A percentile compares a stretch with the other conserved stretches of the same genome.
phyloP scores from a whole-genome alignment of 2,113 vertebrate species.

The Aegypius monachus region DNA sequence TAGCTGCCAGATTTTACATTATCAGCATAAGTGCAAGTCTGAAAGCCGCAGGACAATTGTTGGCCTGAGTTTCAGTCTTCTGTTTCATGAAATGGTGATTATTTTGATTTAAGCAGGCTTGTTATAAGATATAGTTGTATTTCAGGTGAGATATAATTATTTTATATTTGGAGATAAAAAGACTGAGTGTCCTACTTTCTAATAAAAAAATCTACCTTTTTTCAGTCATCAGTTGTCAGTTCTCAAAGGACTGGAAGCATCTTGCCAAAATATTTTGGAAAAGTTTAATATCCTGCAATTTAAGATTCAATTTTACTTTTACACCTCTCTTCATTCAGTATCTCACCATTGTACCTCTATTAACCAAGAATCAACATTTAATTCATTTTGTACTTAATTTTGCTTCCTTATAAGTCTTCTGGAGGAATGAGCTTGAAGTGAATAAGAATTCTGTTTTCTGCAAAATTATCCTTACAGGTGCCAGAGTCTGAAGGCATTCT shows the following conservation, averaged over 20 bases:
- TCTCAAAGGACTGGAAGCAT: background rate
- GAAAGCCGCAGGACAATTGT: background rate
- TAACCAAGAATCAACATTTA: background rate
- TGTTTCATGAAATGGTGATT: background rate
- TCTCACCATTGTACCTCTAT: background rate
- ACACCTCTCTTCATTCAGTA: background rate
- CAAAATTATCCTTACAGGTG: background rate
- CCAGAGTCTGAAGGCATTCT: background rate
- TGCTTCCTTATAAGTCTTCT: background rate
- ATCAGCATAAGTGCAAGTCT: background rate
- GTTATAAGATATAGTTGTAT: background rate
- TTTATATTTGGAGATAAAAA: background rate
- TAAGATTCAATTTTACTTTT: background rate
- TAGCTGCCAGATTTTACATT: background rate
- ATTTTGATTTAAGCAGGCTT: background rate
- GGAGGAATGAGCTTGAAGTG: background rate
- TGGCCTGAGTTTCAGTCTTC: background rate
- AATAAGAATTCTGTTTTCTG: background rate
- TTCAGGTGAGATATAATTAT: background rate
- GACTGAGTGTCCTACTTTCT: background rate
- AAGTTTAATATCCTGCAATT: background rate
- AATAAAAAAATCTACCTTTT: background rate
- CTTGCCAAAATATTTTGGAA: background rate
- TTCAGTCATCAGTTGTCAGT: background rate
- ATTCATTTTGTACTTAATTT: background rate